Conservation (phyloP, 2,113 vertebrate genomes). For the Pluvialis apricaria region DNA sequence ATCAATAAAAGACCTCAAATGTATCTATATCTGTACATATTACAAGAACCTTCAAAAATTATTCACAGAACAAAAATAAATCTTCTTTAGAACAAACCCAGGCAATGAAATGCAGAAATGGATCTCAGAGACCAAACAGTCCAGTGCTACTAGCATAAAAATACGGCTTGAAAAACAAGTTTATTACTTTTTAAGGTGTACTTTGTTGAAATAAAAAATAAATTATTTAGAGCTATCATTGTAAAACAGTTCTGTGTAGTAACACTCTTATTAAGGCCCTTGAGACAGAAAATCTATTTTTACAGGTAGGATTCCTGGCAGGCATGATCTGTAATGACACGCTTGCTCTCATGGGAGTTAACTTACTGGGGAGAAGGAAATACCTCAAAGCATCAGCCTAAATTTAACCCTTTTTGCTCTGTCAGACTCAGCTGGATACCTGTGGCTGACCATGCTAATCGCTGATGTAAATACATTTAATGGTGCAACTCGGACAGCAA, state of each 20-base stretch:
- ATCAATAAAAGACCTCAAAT: conserved; percentile 83
- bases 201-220: conserved; percentile 80
- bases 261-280: conserved; percentile 78
- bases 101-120: conserved; percentile 80
- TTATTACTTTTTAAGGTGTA: conserved; percentile 73
- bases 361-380: conserved; percentile 34
- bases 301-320: conserved; percentile 65
- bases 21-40: conserved; percentile 83
- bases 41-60: conserved; percentile 82
- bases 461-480: not conserved
- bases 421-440: not conserved
- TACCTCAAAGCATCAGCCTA: conserved; percentile 37
- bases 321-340: conserved; percentile 29
- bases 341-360: conserved; percentile 6
- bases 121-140: conserved; percentile 71
- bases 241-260: conserved; percentile 74
- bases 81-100: conserved; percentile 82
- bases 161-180: conserved; percentile 77
- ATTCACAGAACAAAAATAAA: conserved; percentile 87
- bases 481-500: not conserved
- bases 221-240: conserved; percentile 78
- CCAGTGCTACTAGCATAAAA: conserved; percentile 79
- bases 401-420: conserved; percentile 32
- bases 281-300: conserved; percentile 70
- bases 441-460: not conserved